phyloP scores from a whole-genome alignment of 2,888 invertebrate species.

The Oithona nana region DNA sequence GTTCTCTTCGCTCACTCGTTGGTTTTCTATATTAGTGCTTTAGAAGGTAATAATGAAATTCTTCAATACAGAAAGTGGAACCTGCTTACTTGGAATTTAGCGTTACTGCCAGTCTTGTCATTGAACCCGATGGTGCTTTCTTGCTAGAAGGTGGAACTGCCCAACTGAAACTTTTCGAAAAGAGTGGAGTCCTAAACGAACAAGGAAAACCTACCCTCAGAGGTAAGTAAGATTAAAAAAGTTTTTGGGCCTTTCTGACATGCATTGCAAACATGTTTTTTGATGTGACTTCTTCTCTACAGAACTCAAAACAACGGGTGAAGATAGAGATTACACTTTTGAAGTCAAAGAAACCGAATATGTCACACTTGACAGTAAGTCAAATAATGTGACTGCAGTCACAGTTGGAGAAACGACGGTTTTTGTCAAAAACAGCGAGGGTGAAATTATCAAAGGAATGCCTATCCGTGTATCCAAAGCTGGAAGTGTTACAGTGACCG shows the following conservation, averaged over 20 bases:
- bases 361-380: neutral
- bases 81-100: neutral
- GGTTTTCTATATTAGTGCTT: neutral
- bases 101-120: neutral
- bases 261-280: no score
- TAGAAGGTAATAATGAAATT: no score
- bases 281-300: no score
- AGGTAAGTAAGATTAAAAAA: no score
- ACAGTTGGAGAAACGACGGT: slow-evolving; percentile 1
- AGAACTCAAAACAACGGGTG: neutral
- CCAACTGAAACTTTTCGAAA: neutral
- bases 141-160: neutral
- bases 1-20: neutral
- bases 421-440: slow-evolving; percentile 4
- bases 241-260: no score
- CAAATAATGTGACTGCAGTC: neutral
- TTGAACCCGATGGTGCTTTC: slow-evolving; percentile 6
- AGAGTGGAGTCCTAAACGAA: neutral
- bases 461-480: neutral
- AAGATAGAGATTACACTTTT: neutral
- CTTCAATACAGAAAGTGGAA: slow-evolving; percentile 1
- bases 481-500: neutral
- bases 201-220: neutral
- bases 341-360: neutral
- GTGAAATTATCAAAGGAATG: slow-evolving; percentile 1